Conservation (phyloP, 2,113 vertebrate genomes). For the Cavia aperea region DNA sequence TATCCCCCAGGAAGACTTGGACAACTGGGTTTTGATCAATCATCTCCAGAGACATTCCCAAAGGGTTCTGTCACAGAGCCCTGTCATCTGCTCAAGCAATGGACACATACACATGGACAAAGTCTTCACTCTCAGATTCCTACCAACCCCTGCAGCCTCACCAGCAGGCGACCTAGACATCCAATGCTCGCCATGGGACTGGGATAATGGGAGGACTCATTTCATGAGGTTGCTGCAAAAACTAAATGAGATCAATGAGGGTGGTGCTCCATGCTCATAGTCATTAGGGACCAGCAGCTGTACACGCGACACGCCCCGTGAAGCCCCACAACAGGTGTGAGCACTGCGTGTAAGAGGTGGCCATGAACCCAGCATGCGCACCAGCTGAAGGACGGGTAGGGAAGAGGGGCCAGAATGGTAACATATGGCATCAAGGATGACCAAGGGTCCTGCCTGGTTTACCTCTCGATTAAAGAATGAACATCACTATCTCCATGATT, state of each 20-base stretch:
- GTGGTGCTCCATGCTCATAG: background rate
- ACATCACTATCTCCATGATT: background rate
- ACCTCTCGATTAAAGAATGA: background rate
- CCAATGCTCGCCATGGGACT: background rate
- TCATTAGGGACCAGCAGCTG: background rate
- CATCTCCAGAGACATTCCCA: background rate
- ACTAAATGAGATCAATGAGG: constrained; percentile 21
- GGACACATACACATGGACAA: background rate
- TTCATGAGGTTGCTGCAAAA: background rate
- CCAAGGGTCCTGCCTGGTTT: background rate
- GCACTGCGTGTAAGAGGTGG: background rate
- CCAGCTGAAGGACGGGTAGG: background rate
- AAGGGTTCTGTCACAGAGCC: background rate
- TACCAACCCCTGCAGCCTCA: no score
- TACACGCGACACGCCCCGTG: background rate
- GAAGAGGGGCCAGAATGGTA: no score
- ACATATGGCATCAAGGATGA: background rate
- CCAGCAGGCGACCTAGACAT: background rate
- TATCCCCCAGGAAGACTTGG: background rate
- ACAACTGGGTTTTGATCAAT: background rate
- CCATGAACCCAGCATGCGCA: background rate
- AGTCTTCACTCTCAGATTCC: rapidly evolving
- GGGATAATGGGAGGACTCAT: constrained; percentile 1
- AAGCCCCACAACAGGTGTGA: background rate
- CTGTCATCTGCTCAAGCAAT: background rate